phyloP scores from a whole-genome alignment of 2,888 invertebrate genomes.

The Mayetiola destructor region DNA sequence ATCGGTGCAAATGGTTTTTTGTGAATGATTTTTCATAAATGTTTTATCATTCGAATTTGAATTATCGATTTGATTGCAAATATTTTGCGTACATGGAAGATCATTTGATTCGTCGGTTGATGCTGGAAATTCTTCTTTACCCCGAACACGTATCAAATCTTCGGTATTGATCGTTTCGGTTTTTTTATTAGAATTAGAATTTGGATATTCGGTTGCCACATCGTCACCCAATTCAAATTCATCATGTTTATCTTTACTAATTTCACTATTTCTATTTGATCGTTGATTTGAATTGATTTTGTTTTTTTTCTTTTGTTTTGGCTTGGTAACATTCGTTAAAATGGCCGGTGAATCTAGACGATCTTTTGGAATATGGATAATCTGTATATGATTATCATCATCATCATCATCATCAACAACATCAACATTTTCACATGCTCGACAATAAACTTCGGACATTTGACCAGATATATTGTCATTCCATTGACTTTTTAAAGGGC shows the following conservation, averaged over 20 bases:
- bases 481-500: slow-evolving; percentile 28
- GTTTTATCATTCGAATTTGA: neutral
- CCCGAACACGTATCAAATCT: slow-evolving; percentile 43
- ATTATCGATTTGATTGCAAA: neutral
- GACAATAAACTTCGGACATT: slow-evolving; percentile 47
- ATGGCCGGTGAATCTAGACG: slow-evolving; percentile 37
- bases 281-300: slow-evolving; percentile 29
- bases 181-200: slow-evolving; percentile 22
- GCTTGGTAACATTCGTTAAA: slow-evolving; percentile 34
- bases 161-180: slow-evolving; percentile 35
- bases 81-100: slow-evolving; percentile 23
- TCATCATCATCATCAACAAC: slow-evolving; percentile 18
- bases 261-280: slow-evolving; percentile 15
- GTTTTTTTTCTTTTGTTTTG: slow-evolving; percentile 27
- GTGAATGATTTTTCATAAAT: slow-evolving; percentile 26
- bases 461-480: slow-evolving; percentile 29
- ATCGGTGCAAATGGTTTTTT: neutral
- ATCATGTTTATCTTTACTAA: slow-evolving; percentile 23
- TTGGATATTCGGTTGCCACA: slow-evolving; percentile 33
- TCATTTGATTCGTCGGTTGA: slow-evolving; percentile 23
- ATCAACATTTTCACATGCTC: slow-evolving; percentile 31
- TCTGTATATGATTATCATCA: no score
- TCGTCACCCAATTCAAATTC: slow-evolving; percentile 45
- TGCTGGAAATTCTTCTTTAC: slow-evolving; percentile 55
- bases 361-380: slow-evolving; percentile 1